Evolutionary conservation across 2,888 invertebrate species (phyloP).

Genomic region (Pseudolycoriella hygida): DNA sequence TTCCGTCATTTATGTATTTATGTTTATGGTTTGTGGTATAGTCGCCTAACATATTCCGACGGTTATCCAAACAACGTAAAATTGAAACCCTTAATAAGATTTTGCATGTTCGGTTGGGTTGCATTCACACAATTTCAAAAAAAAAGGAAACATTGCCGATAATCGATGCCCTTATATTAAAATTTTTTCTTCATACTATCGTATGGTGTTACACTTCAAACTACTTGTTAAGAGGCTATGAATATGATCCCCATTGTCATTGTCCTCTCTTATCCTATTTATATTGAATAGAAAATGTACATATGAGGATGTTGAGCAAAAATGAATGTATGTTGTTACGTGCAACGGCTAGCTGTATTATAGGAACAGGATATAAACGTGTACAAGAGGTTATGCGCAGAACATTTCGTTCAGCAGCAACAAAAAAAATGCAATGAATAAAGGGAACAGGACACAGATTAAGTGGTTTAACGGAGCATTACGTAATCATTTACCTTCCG

Average conservation of each 20-base stretch:
- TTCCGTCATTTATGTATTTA: neutral
- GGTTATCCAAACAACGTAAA: neutral
- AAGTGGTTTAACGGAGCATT: neutral
- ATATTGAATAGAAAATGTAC: neutral
- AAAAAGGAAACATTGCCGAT: too few species aligned
- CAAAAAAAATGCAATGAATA: neutral
- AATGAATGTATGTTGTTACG: neutral
- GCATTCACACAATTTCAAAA: too few species aligned
- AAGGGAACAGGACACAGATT: neutral
- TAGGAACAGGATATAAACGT: neutral
- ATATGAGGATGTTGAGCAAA: neutral
- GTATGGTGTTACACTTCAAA: neutral
- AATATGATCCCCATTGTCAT: neutral
- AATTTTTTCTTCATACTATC: too few species aligned
- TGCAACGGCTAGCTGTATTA: neutral
- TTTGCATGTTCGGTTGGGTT: neutral
- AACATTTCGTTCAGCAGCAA: neutral
- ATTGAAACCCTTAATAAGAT: neutral
- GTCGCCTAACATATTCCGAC: neutral
- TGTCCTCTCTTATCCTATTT: neutral
- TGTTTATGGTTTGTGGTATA: neutral
- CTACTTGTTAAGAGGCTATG: neutral
- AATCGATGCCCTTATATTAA: too few species aligned
- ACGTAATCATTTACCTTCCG: neutral
- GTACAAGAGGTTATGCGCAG: neutral